Percentiles rank a stretch among this genome's conserved stretches.
These are phyloP conservation scores for Epizoanthus fatuus DNA, from an alignment of 92 coral and sea anemone species.

Conservation along the genomic window DNA sequence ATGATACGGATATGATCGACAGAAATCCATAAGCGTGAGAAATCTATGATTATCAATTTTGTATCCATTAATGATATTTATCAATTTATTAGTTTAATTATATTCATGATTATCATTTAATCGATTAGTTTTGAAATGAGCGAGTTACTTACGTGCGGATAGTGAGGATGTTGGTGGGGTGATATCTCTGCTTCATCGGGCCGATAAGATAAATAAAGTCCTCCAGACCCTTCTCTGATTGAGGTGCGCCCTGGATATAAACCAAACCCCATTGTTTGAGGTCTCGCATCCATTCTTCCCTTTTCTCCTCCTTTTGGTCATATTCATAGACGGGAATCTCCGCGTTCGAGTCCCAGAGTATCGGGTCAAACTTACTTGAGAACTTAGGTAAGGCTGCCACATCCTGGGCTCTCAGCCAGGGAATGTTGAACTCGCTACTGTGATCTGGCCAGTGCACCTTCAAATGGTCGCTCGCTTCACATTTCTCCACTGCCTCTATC, in stretches of 20 bases:
- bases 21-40: too few species aligned
- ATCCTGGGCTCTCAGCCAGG: constrained; percentile 7
- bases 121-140: too few species aligned
- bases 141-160: too few species aligned
- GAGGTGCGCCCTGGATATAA: too few species aligned
- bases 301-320: neutral
- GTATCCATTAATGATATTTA: too few species aligned
- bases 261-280: neutral
- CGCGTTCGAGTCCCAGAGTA: neutral
- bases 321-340: constrained; percentile 1
- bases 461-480: neutral
- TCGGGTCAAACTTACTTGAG: too few species aligned
- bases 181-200: constrained; percentile 12
- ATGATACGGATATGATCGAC: too few species aligned
- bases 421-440: neutral
- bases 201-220: neutral
- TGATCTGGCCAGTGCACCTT: constrained; percentile 3
- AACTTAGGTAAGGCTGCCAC: neutral
- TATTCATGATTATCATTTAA: too few species aligned
- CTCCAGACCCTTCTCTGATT: neutral
- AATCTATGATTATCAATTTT: too few species aligned
- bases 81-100: too few species aligned
- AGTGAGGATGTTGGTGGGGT: neutral
- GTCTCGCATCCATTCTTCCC: neutral
- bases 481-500: neutral